Base-by-base conservation (phyloP, 1,140 invertebrate genomes). In the Trichoplusia ni region DNA sequence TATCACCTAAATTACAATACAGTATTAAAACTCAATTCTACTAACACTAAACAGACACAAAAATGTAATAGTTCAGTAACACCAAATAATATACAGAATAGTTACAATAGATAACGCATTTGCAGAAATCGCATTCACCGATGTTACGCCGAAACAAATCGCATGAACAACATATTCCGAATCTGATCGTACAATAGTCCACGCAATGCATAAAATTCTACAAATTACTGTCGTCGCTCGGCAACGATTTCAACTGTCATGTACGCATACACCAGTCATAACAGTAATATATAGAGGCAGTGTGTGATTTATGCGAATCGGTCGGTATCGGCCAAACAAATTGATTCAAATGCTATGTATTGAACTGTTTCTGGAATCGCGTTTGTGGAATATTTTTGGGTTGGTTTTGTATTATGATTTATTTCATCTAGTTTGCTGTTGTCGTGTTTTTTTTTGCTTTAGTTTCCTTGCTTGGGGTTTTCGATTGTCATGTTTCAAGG, bases 321-420 rank as follows among this genome's bases (percentile, higher is more conserved):
- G 46, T 2, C 46, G 51, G 21, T 27, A 56, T 40, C 25, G 51
- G 37, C 35, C 21, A 33, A 56, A 40, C 51, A 56, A 56, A 56
- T 56, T 56, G 51, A 56, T 56, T 56, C 51, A 38, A 56, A 56
- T 56, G 21, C 51, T 54, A 54, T 27, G 46, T 49, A 49, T 56
- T 40, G 23, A 27, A 56, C 51, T 40, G 47, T 35, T 35, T 11
- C 29, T 35, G 29, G 47, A 5, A 7, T 3, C 7, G 25, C 31
- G 42, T 2, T 19, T 5, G 31, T 5, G 25, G 7, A 49, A 13
- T 40, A 8, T 40, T 13, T 40, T 40, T 40, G 16, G n/a, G n/a
- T 16, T 8, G 13, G 18, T 40, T 40, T 40, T 40, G 14, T 33
- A 2, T 11, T 40, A 18, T 40, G 37, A 8, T 40, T 40, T 18